Percentiles rank a stretch among this genome's conserved stretches.
Evolutionary conservation across 1,140 invertebrate species (phyloP).

Genomic region (Trachelipus rathkii): DNA sequence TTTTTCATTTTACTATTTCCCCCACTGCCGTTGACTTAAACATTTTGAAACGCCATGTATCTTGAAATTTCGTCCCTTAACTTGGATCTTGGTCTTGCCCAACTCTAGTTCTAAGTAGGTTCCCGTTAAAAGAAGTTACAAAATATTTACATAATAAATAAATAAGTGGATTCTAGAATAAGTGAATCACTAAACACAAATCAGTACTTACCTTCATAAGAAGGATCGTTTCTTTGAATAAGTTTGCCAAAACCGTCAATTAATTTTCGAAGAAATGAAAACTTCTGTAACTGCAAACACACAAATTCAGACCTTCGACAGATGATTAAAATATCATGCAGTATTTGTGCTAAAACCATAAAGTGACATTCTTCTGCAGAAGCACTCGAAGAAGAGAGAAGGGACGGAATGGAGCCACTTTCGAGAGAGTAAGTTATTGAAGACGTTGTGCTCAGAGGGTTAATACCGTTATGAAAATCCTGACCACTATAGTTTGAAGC

Average conservation of each 20-base stretch:
- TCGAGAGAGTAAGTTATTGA: neutral
- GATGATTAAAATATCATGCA: neutral
- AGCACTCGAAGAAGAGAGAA: neutral
- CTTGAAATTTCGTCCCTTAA: too few relatives aligned
- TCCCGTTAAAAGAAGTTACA: too few relatives aligned
- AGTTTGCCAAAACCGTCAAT: neutral
- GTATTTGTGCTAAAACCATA: neutral
- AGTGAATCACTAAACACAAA: neutral
- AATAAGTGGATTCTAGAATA: neutral
- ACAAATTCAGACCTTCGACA: neutral
- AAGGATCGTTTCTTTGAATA: neutral
- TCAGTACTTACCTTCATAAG: neutral
- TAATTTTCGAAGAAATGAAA: neutral
- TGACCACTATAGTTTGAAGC: neutral
- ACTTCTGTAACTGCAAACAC: neutral
- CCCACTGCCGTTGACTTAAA: too few relatives aligned
- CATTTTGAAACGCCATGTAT: too few relatives aligned
- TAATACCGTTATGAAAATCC: too few relatives aligned
- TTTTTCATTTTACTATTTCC: too few relatives aligned
- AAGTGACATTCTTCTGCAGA: conserved; percentile 1
- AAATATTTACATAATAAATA: too few relatives aligned
- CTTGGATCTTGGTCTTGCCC: too few relatives aligned
- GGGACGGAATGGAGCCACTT: neutral
- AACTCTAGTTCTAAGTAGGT: too few relatives aligned
- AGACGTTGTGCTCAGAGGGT: neutral